phyloP scores from a whole-genome alignment of 2,113 vertebrate genomes.

The Euleptes europaea region DNA sequence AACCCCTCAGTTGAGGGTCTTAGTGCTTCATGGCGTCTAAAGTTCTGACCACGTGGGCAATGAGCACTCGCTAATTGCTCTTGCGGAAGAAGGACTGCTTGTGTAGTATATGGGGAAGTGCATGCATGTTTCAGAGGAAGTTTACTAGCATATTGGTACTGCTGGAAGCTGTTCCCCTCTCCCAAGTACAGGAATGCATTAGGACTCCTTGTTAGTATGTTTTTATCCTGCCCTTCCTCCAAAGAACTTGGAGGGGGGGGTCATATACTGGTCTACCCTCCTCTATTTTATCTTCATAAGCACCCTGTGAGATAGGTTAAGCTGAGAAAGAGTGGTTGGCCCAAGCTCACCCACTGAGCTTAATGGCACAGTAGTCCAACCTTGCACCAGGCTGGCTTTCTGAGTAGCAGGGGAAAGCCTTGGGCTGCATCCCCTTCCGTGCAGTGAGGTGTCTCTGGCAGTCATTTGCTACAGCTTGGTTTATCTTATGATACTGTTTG shows the following conservation, averaged over 20 bases:
- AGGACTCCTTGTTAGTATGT: not conserved
- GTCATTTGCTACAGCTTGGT: not conserved
- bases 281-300: too few species aligned
- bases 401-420: not conserved
- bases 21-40: not conserved
- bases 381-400: too few species aligned
- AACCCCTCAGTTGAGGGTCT: not conserved
- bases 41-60: not conserved
- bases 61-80: not conserved
- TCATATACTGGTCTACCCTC: too few species aligned
- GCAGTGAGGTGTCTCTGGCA: not conserved
- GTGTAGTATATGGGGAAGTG: not conserved
- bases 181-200: not conserved
- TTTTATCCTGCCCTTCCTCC: too few species aligned
- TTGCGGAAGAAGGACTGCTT: not conserved
- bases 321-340: too few species aligned
- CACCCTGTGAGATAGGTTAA: too few species aligned
- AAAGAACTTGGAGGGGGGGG: too few species aligned
- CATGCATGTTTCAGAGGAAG: not conserved
- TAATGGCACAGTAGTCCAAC: too few species aligned
- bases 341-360: too few species aligned
- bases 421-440: not conserved
- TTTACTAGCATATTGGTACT: not conserved
- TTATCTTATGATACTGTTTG: not conserved
- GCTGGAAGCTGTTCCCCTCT: not conserved